Evolutionary conservation across 2,797 vertebrate genomes (phyloP), one percentile per base, ranked within the genome.

Genomic region (Craterocephalus amniculus): DNA sequence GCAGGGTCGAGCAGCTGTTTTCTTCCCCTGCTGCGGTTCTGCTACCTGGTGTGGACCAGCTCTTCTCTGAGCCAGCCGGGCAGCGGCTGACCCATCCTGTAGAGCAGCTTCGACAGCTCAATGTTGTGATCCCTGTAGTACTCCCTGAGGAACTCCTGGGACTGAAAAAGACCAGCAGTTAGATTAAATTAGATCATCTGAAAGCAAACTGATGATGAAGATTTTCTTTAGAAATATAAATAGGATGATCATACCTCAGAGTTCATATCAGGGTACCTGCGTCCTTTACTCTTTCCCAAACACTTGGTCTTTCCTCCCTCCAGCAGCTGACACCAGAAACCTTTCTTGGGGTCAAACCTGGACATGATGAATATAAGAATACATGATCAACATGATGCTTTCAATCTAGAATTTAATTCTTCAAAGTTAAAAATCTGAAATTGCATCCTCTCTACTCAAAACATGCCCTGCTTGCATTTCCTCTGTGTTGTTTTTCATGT

Each of bases 331-430:
- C 98, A 99, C 98, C 98, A 99, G 91, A 99, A 99, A 72, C 98
- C 98, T 88, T 99, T 99, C 92, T 99, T 99, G 48, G 97, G 96
- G 89, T 99, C 98, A 65, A 99, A 99, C 89, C 98, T 99, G 92
- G 0, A 2, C n/a, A 62, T 40, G 18, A 63, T 10, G 31, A 24
- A 63, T 31, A 58, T 4, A 63, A 58, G 20, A 55, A 51, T 22
- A 45, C 18, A 40, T 10, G 27, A 13, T 10, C 20, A 22, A 29
- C 26, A 20, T 29, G 48, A 43, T 0, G 29, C 24, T 26, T 27
- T 54, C 51, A 24, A 26, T 45, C 56, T 7, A 26, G 26, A 56
- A 31, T 22, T 43, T 1, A 32, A 56, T 65, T 56, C 24, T 22
- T 40, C 6, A 45, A 45, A 45, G 14, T 1, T 20, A 45, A 1